Evolutionary conservation across 2,797 vertebrate species (phyloP).

Genomic region (Anguilla pacifica): DNA sequence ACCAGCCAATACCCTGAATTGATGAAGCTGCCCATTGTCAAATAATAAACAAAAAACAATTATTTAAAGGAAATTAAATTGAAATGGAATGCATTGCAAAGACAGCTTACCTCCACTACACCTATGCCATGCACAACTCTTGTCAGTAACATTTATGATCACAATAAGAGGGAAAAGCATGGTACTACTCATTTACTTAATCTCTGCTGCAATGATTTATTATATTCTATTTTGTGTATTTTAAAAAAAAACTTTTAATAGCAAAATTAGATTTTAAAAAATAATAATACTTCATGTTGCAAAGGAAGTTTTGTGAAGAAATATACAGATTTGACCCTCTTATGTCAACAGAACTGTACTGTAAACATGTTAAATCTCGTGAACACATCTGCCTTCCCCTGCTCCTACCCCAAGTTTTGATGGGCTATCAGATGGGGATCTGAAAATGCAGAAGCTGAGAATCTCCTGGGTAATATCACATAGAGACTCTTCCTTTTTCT

Average conservation of each 20-base stretch:
- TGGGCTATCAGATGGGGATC: neutral
- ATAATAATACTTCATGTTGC: neutral
- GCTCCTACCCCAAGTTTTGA: slow-evolving; percentile 4
- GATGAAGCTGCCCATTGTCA: neutral
- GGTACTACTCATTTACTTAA: neutral
- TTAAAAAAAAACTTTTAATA: neutral
- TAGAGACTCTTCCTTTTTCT: neutral
- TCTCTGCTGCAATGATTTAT: neutral
- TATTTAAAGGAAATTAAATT: too few relatives aligned
- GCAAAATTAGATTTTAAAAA: neutral
- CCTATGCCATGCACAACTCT: neutral
- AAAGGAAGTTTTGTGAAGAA: neutral
- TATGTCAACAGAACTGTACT: neutral
- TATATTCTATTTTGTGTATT: neutral
- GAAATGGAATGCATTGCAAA: neutral
- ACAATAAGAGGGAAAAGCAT: neutral
- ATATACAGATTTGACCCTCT: neutral
- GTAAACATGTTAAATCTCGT: neutral
- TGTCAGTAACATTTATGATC: neutral
- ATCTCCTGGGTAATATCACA: slow-evolving; percentile 9
- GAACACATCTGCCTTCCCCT: slow-evolving; percentile 45
- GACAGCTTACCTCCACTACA: neutral
- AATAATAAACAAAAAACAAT: neutral
- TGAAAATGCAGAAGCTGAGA: neutral
- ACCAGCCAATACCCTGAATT: neutral